Evolutionary conservation across 2,888 invertebrate species (phyloP), one percentile per base, ranked within the genome.

Genomic region (Beris morrisii): DNA sequence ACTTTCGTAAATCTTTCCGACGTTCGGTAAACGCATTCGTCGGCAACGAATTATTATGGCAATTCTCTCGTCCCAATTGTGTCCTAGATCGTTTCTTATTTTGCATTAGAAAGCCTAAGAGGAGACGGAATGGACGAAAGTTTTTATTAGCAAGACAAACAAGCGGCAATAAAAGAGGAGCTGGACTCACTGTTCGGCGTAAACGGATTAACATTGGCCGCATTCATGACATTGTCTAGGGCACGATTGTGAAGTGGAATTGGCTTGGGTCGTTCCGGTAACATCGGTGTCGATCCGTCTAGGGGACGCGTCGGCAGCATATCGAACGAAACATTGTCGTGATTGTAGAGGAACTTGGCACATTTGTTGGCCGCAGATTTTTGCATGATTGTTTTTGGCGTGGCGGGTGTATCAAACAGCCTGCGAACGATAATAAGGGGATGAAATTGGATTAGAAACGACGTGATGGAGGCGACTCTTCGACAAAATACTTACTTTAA

Each of bases 181-280:
- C 4, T 9, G 38, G 38, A 38, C 79, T 78, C 77, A 88, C 88
- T 90, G 74, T 88, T 88, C 4, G 92, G 92, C 4, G 91, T 91
- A 74, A 94, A 94, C 0, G 94, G 94, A 81, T 94, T 94, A 53
- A 93, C 87, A 80, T 93, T 94, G 32, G 89, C 91, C 0, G 76
- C 75, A 11, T 66, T 52, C 67, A 76, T 73, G 65, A 75, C 72
- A 70, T 73, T 76, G 31, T 76, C 76, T 30, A 75, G 67, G 7
- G 72, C 71, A 45, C 75, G 76, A 54, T 74, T 79, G 67, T 80
- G 78, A 59, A 80, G 69, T 0, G 79, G 79, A 58, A 79, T 63
- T 1, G 85, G 83, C 66, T 84, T 75, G 15, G 81, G 79, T 4
- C 76, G 83, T 0, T 84, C 78, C 4, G 69, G 32, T 74, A 74